Conservation (phyloP, 2,888 invertebrate species). For the Germaria angustata region DNA sequence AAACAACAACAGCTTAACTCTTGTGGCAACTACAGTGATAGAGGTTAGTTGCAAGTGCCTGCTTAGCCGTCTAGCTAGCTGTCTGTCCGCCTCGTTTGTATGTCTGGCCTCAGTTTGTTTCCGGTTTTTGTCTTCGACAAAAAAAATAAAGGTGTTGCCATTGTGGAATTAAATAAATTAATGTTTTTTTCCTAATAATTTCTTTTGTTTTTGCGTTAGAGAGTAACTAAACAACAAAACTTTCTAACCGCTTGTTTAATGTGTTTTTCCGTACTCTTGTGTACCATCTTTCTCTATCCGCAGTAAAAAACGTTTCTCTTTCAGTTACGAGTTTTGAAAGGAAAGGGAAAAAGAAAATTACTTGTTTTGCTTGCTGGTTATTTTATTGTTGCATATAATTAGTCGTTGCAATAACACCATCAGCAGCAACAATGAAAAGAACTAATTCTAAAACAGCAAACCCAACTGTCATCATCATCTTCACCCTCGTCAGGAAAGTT, state of each 20-base stretch:
- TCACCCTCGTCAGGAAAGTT: slow-evolving; percentile 25
- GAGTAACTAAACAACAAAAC: slow-evolving; percentile 42
- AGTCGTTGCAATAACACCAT: slow-evolving; percentile 68
- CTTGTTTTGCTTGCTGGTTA: slow-evolving; percentile 50
- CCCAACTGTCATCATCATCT: slow-evolving; percentile 20
- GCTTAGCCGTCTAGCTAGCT: not conserved
- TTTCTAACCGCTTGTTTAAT: slow-evolving; percentile 54
- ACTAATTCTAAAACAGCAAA: slow-evolving; percentile 1
- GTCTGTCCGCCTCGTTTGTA: not conserved
- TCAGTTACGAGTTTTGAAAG: not conserved
- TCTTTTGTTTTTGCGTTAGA: not conserved
- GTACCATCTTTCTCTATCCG: not conserved
- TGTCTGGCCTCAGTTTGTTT: slow-evolving; percentile 38
- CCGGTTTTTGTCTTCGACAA: slow-evolving; percentile 32
- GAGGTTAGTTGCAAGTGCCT: slow-evolving; percentile 33
- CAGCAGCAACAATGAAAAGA: not conserved
- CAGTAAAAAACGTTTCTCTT: slow-evolving; percentile 1
- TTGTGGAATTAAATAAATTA: slow-evolving; percentile 44
- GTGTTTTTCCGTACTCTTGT: slow-evolving; percentile 23
- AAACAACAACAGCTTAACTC: slow-evolving; percentile 19
- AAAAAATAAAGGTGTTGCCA: slow-evolving; percentile 56
- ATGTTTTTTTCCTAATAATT: slow-evolving; percentile 28
- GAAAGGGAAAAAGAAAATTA: slow-evolving; percentile 4
- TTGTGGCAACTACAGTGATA: slow-evolving; percentile 48
- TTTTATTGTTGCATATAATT: slow-evolving; percentile 70